Evolutionary conservation across 2,113 vertebrate species (phyloP), one percentile per base, ranked within the genome.

Genomic region (Willisornis vidua): DNA sequence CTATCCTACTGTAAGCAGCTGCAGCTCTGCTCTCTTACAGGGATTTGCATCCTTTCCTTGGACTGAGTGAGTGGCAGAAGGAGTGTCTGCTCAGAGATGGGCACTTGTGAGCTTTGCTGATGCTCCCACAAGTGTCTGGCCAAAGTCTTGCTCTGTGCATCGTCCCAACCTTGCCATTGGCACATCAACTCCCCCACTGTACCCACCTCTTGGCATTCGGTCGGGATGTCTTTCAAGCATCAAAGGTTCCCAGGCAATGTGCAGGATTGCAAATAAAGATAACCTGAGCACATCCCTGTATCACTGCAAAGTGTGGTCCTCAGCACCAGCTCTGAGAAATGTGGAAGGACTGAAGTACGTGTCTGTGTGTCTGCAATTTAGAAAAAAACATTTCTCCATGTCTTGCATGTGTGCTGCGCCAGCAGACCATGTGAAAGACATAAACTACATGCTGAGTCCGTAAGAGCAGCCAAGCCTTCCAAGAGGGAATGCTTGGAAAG

Each of bases 171-270:
- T 43, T 76, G n/a, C 54, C 85, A 67, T 66, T 57, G 61, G 65
- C 87, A 55, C 7, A 10, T 35, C n/a, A 48, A 1, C 10, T 3
- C 3, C 43, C 48, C 8, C 0, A 0, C 75, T 58, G 41, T 33
- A 35, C 31, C 66, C 62, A 16, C 68, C 22, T 24, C 49, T 28
- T 51, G 75, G 81, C 62, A 15, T 55, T 82, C 8, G 5, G 65
- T 66, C 46, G 4, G 79, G 80, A 59, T 70, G 33, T 82, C 79
- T 96, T 91, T 91, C 88, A 61, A 85, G 58, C 91, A 39, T 57
- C 89, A 91, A 35, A 85, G 76, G 61, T 76, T 95, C 90, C 92
- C 82, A 95, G 83, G 73, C 76, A 62, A 29, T 23, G 51, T 82
- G 82, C 63, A 86, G 23, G 43, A 39, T 37, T 90, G 71, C 71